phyloP scores from a whole-genome alignment of 2,888 invertebrate genomes.

The Dexiosoma caninum region DNA sequence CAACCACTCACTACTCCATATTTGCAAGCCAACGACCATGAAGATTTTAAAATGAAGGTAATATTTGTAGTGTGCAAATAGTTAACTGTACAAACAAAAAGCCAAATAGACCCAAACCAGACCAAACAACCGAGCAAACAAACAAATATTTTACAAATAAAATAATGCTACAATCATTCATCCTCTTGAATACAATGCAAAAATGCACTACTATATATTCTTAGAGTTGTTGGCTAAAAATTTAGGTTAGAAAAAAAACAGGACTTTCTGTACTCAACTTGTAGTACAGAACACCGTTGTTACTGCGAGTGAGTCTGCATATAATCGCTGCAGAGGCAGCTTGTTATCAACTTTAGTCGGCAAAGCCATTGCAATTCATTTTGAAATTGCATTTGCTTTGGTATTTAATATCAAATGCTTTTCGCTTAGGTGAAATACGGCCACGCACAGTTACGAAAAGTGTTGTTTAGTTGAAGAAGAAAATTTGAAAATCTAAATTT shows the following conservation, averaged over 20 bases:
- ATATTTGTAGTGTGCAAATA: conserved; percentile 27
- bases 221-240: conserved; percentile 7
- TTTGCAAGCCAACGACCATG: conserved; percentile 31
- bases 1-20: conserved; percentile 51
- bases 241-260: not conserved
- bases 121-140: conserved; percentile 10
- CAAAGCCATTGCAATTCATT: conserved; percentile 60
- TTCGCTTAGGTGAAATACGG: conserved; percentile 5
- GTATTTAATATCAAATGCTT: conserved; percentile 60
- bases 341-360: not conserved
- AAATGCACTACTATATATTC: conserved; percentile 13
- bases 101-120: conserved; percentile 32
- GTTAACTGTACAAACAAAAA: conserved; percentile 26
- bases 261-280: not conserved
- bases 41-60: conserved; percentile 49
- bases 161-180: conserved; percentile 41
- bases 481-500: too few species aligned
- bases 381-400: conserved; percentile 61
- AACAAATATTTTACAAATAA: conserved; percentile 55
- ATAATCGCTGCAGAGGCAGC: not conserved
- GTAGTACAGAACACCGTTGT: too few species aligned
- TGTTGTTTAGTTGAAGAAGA: not conserved
- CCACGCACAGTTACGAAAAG: not conserved
- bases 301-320: not conserved
- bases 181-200: conserved; percentile 2